Percentiles rank a stretch among this genome's conserved stretches.
Conservation (phyloP, 2,113 vertebrate species). For the Peromyscus leucopus region DNA sequence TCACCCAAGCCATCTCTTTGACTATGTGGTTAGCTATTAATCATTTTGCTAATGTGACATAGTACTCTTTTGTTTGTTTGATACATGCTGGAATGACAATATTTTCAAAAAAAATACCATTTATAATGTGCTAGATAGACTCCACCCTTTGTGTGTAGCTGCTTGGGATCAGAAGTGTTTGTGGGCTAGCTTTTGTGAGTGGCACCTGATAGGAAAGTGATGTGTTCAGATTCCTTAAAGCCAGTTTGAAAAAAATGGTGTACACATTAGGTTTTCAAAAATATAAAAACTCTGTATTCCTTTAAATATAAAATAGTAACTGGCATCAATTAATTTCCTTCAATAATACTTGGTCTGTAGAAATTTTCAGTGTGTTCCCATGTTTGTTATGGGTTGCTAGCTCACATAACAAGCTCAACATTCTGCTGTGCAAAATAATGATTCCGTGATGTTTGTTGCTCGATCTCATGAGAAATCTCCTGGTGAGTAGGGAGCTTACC, state of each 20-base stretch:
- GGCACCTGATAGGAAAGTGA: background rate
- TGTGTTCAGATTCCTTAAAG: background rate
- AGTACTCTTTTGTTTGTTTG: background rate
- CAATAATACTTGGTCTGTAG: background rate
- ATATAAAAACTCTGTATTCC: background rate
- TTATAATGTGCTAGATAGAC: background rate
- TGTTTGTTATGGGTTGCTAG: background rate
- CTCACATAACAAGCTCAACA: background rate
- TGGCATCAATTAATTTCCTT: background rate
- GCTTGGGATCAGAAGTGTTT: background rate
- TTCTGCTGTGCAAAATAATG: background rate
- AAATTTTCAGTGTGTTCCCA: background rate
- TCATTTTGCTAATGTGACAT: background rate
- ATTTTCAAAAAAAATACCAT: constrained; percentile 37
- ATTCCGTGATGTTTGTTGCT: background rate
- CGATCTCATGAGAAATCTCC: background rate
- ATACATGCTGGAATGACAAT: background rate
- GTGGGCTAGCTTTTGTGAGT: background rate
- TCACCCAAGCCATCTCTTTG: background rate
- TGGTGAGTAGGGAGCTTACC: background rate
- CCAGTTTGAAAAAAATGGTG: background rate
- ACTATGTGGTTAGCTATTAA: background rate
- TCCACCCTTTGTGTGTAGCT: background rate
- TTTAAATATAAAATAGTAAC: background rate
- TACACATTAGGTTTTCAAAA: background rate